Conservation (phyloP, 2,113 vertebrate genomes). For the Crotalus horridus region DNA sequence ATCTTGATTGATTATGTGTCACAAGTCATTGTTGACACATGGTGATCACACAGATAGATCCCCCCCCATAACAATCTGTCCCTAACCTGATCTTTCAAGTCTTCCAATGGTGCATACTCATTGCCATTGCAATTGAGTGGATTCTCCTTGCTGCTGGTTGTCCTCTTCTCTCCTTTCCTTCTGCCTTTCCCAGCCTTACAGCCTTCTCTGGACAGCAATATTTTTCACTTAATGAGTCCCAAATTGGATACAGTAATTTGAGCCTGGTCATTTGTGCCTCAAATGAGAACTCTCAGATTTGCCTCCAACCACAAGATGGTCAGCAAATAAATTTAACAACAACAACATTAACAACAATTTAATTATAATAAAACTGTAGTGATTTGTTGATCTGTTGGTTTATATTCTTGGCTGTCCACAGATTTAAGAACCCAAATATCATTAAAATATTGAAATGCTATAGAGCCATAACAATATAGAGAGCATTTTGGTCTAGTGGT, state of each 20-base stretch:
- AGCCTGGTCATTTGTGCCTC: background rate
- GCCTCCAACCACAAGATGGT: background rate
- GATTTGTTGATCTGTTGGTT: background rate
- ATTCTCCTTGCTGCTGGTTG: background rate
- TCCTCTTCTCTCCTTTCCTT: background rate
- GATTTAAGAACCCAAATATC: background rate
- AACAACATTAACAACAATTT: too few species aligned
- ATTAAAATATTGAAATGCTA: background rate
- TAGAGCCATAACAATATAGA: background rate
- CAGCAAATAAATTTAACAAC: too few species aligned
- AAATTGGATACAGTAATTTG: background rate
- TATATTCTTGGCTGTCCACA: background rate
- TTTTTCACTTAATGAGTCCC: background rate
- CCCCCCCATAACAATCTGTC: background rate
- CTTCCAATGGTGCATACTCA: background rate
- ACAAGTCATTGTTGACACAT: background rate
- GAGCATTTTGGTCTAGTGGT: too few species aligned
- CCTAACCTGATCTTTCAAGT: background rate
- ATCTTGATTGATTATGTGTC: background rate
- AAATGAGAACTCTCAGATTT: background rate
- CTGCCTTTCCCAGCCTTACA: background rate
- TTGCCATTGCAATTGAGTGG: background rate
- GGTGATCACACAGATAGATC: background rate
- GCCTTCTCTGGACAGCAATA: background rate
- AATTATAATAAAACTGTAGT: background rate